phyloP scores from a whole-genome alignment of 1,140 invertebrate species.

The Mycetomoellerius zeteki region DNA sequence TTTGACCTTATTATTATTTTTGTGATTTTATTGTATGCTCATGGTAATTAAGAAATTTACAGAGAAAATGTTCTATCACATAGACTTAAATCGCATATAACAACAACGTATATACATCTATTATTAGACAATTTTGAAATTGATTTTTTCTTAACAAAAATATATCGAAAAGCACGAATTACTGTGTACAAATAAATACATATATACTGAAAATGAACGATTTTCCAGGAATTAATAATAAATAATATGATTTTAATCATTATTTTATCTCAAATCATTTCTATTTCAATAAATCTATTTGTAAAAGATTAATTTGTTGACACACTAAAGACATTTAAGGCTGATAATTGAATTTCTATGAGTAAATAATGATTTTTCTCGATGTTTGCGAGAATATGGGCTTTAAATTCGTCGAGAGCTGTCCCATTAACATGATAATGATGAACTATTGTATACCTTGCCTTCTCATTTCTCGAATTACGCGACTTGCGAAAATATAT shows the following conservation, averaged over 20 bases:
- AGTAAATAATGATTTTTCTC: neutral
- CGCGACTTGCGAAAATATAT: neutral
- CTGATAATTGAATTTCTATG: neutral
- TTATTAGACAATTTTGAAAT: neutral
- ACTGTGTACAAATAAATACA: neutral
- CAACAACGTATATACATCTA: neutral
- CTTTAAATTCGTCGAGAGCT: neutral
- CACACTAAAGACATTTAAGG: no score
- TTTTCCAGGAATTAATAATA: constrained; percentile 8
- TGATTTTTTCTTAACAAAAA: neutral
- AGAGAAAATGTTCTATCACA: neutral
- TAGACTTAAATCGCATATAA: neutral
- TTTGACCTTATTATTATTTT: no score
- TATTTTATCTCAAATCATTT: neutral
- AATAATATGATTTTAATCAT: neutral
- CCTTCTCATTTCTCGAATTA: constrained; percentile 1
- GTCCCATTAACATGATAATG: neutral
- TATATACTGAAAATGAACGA: neutral
- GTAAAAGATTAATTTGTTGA: no score
- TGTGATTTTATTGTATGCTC: neutral
- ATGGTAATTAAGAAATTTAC: neutral
- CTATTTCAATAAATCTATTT: neutral
- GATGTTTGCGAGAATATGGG: neutral
- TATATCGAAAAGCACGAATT: neutral
- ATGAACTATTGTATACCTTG: neutral